Evolutionary conservation across 2,797 vertebrate species (phyloP).

Genomic region (Coreius guichenoti): DNA sequence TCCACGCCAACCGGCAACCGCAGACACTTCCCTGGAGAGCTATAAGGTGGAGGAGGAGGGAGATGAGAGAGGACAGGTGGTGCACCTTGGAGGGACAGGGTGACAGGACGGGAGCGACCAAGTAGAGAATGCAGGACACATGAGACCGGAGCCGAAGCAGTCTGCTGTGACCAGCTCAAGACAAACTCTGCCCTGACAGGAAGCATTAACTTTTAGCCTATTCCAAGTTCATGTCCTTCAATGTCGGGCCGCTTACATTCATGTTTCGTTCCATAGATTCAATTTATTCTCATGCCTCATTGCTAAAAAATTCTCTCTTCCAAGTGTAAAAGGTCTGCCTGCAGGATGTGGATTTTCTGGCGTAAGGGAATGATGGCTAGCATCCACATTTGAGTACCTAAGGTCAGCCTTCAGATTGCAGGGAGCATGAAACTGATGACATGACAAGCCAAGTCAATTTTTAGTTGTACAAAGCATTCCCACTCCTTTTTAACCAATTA

Average conservation of each 20-base stretch:
- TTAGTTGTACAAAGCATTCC: neutral
- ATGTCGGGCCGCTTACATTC: neutral
- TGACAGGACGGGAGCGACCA: slow-evolving; percentile 27
- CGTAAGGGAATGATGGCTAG: neutral
- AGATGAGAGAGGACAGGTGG: slow-evolving; percentile 57
- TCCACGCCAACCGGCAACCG: slow-evolving; percentile 34
- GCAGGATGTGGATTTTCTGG: neutral
- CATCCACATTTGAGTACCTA: slow-evolving; percentile 7
- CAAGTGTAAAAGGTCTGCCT: neutral
- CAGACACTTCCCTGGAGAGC: slow-evolving; percentile 48
- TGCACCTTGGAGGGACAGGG: slow-evolving; percentile 52
- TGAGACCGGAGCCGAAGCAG: neutral
- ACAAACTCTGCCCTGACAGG: slow-evolving; percentile 13
- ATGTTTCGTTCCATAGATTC: neutral
- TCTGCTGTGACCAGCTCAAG: slow-evolving; percentile 16
- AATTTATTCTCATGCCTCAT: neutral
- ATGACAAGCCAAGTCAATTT: neutral
- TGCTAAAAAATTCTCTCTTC: neutral
- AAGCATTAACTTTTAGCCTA: neutral
- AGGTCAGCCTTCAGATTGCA: neutral
- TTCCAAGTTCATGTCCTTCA: neutral
- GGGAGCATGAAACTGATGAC: neutral
- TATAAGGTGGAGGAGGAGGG: slow-evolving; percentile 25
- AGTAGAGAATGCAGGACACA: slow-evolving; percentile 43
- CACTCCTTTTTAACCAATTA: neutral